A percentile compares a stretch with the other conserved stretches of the same genome.
These are phyloP conservation scores for Martes martes DNA, from an alignment of 2,113 vertebrate genomes.

Conservation along the genomic window DNA sequence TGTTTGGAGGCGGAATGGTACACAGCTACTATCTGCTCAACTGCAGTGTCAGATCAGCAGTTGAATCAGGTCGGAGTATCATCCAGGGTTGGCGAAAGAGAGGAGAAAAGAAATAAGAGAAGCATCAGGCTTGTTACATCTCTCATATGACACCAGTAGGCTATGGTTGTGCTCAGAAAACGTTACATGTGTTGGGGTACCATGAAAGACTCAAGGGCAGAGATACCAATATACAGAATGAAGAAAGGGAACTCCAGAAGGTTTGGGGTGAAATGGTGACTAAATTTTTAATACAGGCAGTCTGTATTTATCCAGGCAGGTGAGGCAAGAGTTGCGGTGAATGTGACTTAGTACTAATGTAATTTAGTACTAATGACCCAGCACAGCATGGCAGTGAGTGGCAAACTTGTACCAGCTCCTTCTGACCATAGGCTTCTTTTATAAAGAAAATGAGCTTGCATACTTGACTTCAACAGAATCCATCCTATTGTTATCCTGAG, in stretches of 20 bases:
- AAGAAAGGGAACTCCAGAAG: neutral
- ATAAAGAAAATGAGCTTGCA: slow-evolving; percentile 3
- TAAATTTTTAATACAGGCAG: neutral
- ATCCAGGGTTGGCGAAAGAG: slow-evolving; percentile 90
- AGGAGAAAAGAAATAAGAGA: slow-evolving; percentile 93
- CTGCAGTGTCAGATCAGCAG: slow-evolving; percentile 86
- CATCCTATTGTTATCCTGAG: neutral
- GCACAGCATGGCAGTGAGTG: neutral
- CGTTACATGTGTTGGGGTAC: neutral
- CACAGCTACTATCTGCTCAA: slow-evolving; percentile 99
- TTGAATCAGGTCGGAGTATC: slow-evolving; percentile 85
- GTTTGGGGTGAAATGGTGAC: neutral
- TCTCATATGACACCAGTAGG: slow-evolving; percentile 60
- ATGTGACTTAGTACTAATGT: neutral
- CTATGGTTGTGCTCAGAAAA: slow-evolving; percentile 47
- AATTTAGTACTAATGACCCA: neutral
- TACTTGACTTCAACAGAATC: neutral
- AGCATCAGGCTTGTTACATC: slow-evolving; percentile 87
- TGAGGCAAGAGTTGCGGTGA: neutral
- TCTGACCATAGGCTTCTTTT: neutral
- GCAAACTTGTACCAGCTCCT: neutral
- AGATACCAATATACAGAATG: neutral
- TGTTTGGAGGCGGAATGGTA: slow-evolving; percentile 99
- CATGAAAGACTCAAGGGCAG: neutral
- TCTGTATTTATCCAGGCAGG: neutral